Conservation (phyloP, 2,113 vertebrate genomes). For the Leucoraja erinaceus region DNA sequence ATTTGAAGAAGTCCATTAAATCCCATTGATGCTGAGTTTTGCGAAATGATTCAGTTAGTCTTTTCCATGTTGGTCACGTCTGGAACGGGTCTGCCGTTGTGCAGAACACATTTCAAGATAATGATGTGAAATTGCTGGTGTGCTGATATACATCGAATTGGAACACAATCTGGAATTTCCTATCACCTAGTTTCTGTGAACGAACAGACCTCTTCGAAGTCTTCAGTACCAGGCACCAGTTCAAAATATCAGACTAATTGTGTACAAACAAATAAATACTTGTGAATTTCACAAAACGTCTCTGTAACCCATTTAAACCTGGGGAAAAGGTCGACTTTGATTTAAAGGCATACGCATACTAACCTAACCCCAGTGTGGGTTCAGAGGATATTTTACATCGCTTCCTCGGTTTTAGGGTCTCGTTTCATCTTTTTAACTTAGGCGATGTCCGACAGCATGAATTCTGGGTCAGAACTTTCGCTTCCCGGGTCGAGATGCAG, state of each 20-base stretch:
- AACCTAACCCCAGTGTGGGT: background rate
- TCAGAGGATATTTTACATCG: background rate
- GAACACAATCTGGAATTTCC: background rate
- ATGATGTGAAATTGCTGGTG: background rate
- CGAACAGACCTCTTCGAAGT: background rate
- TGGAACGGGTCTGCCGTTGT: background rate
- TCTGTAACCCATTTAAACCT: no score
- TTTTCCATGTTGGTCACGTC: background rate
- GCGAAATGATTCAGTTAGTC: background rate
- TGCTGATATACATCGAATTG: background rate
- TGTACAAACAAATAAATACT: background rate
- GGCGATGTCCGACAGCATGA: background rate
- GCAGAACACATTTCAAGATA: background rate
- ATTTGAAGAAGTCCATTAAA: background rate
- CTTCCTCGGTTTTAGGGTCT: background rate
- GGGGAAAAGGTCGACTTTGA: no score
- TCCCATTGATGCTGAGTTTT: background rate
- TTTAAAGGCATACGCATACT: background rate
- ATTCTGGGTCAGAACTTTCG: background rate
- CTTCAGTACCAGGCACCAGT: background rate
- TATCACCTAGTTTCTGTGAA: background rate
- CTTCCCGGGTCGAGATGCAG: background rate
- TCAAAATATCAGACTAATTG: background rate
- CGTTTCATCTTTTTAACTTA: background rate
- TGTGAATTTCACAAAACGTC: background rate